Base-by-base conservation (phyloP, 1,140 invertebrate species). In the Papilio xuthus region DNA sequence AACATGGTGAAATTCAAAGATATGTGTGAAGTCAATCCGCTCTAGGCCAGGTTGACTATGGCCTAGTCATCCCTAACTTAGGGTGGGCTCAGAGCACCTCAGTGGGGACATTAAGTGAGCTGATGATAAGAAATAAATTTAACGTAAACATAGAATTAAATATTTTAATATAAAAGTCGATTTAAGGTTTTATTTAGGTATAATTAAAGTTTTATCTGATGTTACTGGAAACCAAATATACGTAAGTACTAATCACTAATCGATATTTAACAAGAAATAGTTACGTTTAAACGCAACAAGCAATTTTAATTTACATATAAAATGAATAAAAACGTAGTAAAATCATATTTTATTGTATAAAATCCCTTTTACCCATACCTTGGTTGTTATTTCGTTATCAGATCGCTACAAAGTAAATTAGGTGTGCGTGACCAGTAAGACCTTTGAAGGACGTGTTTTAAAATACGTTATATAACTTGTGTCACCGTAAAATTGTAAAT, bases 221-320 rank as follows among this genome's bases (percentile, higher is more conserved):
- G 15, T 47, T 47, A 47, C 15, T 47, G 44, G 4, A 47, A 18
- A 47, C 13, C 13, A 6, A 42, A 4, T 12, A 50, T 53, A 7
- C 20, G 1, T 56, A 23, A n/a, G 53, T 56, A 56, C 23, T 60
- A 26, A 60, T 26, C 60, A 12, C 1, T 28, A 13, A 12, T 63
- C 13, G 4, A 67, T 67, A 28, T 12, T 28, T 13, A 28, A 32
- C 4, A 67, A 28, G 28, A 67, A 32, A 67, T 67, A 67, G 0
- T 4, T 15, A 28, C 4, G 4, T 7, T 15, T 50, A 18, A 67
- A 60, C 20, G 8, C 23, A 67, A 67, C 10, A 9, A 32, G 23
- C 26, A 8, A 67, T 28, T 67, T 4, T 28, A 67, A 67, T 67
- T 67, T 67, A 28, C 60, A 67, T 67, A 67, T 67, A 15, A 67